Evolutionary conservation across 2,888 invertebrate genomes (phyloP), one percentile per base, ranked within the genome.

Genomic region (Acrobasis repandana): DNA sequence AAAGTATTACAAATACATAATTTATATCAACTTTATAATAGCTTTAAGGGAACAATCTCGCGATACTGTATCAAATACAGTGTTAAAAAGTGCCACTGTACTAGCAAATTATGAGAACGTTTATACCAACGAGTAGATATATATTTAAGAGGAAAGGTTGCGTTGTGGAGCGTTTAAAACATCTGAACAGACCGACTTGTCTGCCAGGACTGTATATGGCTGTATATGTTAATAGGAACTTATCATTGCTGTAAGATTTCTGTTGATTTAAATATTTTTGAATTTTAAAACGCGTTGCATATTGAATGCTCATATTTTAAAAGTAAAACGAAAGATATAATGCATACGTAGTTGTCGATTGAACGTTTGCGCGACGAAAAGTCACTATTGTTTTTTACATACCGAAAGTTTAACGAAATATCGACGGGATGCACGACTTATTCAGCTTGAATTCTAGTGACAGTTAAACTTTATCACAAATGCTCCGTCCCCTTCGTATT

Each of bases 1-100:
- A 72, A 85, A 85, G 85, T 90, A 90, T 90, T 88, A 85, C 83
- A 86, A 82, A 89, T 86, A 86, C 85, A 87, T 84, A 81, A 77
- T 80, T 80, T 83, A 86, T 86, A 86, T 87, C 87, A 86, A 82
- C 79, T 69, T 54, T 75, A 81, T 81, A 90, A 81, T 81, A 90
- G 90, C 86, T 88, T 89, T 90, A 90, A 90, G 88, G 79, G 77
- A 76, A 71, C 69, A 76, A 82, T 83, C 79, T 82, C 86, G 81
- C 80, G 83, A 79, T 71, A 72, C 88, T 88, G 90, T 90, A 90
- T 91, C 11, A 78, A 80, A 90, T 91, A 86, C 90, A 84, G 90
- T 78, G 66, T 70, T 77, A 79, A 74, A 70, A 83, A 81, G 88
- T 90, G 90, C 90, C 90, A 90, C 87, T 75, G 75, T 73, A 73